phyloP scores from a whole-genome alignment of 2,888 invertebrate species.

The Microctonus aethiopoides region DNA sequence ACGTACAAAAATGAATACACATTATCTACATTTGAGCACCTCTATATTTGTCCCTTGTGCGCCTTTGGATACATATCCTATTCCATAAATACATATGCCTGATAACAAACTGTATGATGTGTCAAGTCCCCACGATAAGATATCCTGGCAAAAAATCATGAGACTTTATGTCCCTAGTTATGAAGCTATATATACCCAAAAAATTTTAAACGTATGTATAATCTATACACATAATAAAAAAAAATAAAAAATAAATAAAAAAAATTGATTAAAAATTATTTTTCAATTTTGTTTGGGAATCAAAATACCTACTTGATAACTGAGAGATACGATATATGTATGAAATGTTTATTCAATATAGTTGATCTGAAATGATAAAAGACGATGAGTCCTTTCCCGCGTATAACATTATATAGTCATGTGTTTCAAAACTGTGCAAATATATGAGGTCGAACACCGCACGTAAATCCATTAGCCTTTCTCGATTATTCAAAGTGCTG shows the following conservation, averaged over 20 bases:
- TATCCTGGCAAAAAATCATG: constrained; percentile 46
- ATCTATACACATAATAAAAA: no score
- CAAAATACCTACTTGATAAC: no score
- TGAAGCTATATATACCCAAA: constrained; percentile 1
- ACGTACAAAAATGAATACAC: no score
- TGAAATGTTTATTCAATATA: constrained; percentile 5
- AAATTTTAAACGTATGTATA: constrained; percentile 1
- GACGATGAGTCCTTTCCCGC: constrained; percentile 41
- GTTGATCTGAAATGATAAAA: constrained; percentile 25
- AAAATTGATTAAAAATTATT: no score
- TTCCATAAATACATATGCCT: constrained; percentile 60
- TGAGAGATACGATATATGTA: neutral
- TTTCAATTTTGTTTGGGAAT: no score
- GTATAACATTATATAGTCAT: no score
- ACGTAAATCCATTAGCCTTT: constrained; percentile 54
- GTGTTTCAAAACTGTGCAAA: constrained; percentile 56
- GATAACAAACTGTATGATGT: constrained; percentile 53
- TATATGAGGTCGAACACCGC: constrained; percentile 45
- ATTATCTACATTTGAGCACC: no score
- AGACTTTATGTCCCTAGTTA: constrained; percentile 25
- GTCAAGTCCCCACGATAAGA: constrained; percentile 54
- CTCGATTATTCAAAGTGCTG: constrained; percentile 54
- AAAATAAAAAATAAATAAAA: no score
- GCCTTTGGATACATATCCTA: constrained; percentile 51
- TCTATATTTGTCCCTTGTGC: constrained; percentile 18